Evolutionary conservation across 2,113 vertebrate genomes (phyloP).

Genomic region (Symphodus melops): DNA sequence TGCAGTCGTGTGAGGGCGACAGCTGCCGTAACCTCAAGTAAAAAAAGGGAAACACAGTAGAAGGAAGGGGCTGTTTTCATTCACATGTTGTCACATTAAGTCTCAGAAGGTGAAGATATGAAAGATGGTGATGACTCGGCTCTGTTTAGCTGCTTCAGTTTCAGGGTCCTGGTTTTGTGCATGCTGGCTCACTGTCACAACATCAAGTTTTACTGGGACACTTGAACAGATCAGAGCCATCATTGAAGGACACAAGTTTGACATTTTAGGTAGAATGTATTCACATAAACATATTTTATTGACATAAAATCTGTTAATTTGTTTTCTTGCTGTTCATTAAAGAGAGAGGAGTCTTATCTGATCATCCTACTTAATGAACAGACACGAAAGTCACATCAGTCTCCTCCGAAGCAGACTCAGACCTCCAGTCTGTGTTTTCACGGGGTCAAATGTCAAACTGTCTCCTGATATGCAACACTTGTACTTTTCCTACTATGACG

Average conservation of each 20-base stretch:
- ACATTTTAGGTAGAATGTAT: background rate
- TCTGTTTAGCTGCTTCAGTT: slow-evolving; percentile 14
- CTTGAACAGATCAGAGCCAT: background rate
- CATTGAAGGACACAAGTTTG: background rate
- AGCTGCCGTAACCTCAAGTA: slow-evolving; percentile 69
- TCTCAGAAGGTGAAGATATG: background rate
- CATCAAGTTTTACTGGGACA: slow-evolving; percentile 3
- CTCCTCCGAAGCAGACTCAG: background rate
- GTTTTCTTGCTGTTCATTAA: background rate
- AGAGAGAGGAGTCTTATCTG: background rate
- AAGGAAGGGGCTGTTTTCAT: background rate
- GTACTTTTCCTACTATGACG: background rate
- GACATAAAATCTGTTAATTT: background rate
- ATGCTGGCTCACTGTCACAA: slow-evolving; percentile 15
- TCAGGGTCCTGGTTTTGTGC: slow-evolving; percentile 6
- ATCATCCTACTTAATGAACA: too few species aligned
- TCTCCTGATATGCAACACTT: background rate
- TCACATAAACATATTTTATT: too few species aligned
- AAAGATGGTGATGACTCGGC: background rate
- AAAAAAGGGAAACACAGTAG: background rate
- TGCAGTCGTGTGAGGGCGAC: slow-evolving; percentile 80
- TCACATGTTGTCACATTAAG: background rate
- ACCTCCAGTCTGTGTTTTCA: background rate
- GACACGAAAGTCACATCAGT: background rate
- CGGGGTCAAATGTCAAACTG: background rate